Percentiles rank a stretch among this genome's conserved stretches.
Evolutionary conservation across 1,140 invertebrate genomes (phyloP).

Genomic region (Helicorthomorpha holstii): DNA sequence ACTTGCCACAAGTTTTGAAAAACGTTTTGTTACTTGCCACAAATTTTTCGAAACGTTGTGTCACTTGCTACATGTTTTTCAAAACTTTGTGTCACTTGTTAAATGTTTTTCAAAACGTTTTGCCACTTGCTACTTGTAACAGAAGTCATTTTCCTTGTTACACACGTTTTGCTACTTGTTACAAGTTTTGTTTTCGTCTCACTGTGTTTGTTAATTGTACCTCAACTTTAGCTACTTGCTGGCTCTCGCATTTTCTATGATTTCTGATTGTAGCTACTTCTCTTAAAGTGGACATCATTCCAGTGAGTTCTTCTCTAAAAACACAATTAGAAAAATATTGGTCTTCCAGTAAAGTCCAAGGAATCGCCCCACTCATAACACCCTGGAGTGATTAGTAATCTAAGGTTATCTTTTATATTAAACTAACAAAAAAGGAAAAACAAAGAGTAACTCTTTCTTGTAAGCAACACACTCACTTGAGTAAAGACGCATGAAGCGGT

Average conservation of each 20-base stretch:
- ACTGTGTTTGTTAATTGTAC: too few species aligned
- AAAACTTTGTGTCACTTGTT: too few species aligned
- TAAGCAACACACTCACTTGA: slow-evolving; percentile 36
- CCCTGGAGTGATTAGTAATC: slow-evolving; percentile 39
- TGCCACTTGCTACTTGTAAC: slow-evolving; percentile 54
- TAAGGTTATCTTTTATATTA: slow-evolving; percentile 9
- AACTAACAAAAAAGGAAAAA: slow-evolving; percentile 3
- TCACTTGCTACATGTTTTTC: too few species aligned
- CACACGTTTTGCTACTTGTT: slow-evolving; percentile 45
- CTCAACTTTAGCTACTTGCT: too few species aligned
- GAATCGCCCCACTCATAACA: slow-evolving; percentile 83
- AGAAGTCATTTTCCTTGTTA: too few species aligned
- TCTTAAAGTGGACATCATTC: too few species aligned
- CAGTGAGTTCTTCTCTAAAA: slow-evolving; percentile 48
- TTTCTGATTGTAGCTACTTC: too few species aligned
- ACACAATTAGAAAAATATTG: slow-evolving; percentile 72
- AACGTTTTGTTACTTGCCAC: too few species aligned
- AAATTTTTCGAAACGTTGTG: too few species aligned
- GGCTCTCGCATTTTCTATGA: too few species aligned
- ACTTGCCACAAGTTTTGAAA: too few species aligned
- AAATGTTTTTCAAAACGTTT: slow-evolving; percentile 15
- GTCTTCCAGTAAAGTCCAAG: slow-evolving; percentile 76
- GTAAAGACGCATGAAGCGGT: slow-evolving; percentile 92
- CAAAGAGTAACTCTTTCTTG: background rate
- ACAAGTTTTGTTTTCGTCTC: too few species aligned